Conservation (phyloP, 2,797 vertebrate genomes). For the Nannoperca australis region DNA sequence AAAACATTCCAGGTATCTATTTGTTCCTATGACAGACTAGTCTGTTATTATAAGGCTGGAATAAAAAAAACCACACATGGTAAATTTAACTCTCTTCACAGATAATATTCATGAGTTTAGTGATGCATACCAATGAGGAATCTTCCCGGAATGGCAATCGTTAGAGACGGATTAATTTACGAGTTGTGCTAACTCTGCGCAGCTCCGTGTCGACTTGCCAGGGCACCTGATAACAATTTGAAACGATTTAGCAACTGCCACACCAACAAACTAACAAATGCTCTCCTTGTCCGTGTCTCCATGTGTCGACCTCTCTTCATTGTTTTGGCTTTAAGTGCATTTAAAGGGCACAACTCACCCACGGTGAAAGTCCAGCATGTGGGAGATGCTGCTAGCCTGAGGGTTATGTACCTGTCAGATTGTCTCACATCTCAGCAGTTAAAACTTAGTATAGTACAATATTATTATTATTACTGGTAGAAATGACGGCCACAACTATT, state of each 20-base stretch:
- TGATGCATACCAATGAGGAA: not conserved
- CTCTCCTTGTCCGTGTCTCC: not conserved
- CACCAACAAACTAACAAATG: not conserved
- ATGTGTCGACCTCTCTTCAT: not conserved
- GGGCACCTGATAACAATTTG: constrained; percentile 58
- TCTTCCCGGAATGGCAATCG: constrained; percentile 16
- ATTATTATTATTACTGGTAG: not conserved
- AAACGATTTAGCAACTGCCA: constrained; percentile 26
- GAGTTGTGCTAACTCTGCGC: constrained; percentile 45
- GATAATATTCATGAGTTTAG: not conserved
- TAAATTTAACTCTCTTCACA: too few relatives aligned
- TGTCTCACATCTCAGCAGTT: not conserved
- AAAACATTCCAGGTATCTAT: too few relatives aligned
- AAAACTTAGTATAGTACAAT: not conserved
- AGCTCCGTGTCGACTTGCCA: constrained; percentile 39
- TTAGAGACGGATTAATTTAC: constrained; percentile 50
- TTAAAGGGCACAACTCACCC: too few relatives aligned
- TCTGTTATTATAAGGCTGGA: not conserved
- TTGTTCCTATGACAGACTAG: not conserved
- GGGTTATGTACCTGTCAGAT: too few relatives aligned
- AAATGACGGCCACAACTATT: not conserved
- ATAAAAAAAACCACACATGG: too few relatives aligned
- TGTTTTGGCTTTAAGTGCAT: not conserved
- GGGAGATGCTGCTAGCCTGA: not conserved
- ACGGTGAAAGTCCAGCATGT: not conserved